Evolutionary conservation across 2,888 invertebrate species (phyloP).

Genomic region (Rhagium mordax): DNA sequence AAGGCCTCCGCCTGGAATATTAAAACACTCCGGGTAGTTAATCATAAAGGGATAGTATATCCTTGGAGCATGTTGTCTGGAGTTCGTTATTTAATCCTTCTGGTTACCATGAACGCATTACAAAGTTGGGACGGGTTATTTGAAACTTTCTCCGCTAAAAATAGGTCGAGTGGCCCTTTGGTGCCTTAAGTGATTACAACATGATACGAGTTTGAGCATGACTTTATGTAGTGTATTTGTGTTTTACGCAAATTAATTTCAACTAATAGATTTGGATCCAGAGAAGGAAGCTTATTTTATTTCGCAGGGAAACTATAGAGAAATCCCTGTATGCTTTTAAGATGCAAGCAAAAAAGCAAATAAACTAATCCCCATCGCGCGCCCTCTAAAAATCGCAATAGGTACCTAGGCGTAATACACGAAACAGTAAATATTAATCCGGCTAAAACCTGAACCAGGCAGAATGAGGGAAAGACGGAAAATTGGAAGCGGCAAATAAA

Average conservation of each 20-base stretch:
- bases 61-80: slow-evolving; percentile 26
- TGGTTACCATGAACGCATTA: slow-evolving; percentile 22
- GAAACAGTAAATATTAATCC: slow-evolving; percentile 20
- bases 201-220: background rate
- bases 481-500: slow-evolving; percentile 41
- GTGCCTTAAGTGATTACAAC: background rate
- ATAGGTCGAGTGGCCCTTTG: background rate
- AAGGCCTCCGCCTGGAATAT: slow-evolving; percentile 31
- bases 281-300: no score
- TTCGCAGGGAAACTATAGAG: no score
- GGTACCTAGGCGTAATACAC: background rate
- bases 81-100: slow-evolving; percentile 33
- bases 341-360: background rate
- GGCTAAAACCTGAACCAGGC: slow-evolving; percentile 28
- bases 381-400: slow-evolving; percentile 2
- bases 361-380: background rate
- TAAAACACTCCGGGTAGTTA: slow-evolving; percentile 32
- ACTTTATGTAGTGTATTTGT: background rate
- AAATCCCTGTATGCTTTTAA: no score
- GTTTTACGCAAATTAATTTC: no score
- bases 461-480: slow-evolving; percentile 37
- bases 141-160: slow-evolving; percentile 4
- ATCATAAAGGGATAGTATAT: slow-evolving; percentile 35
- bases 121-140: slow-evolving; percentile 12
- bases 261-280: no score